Evolutionary conservation across 1,140 invertebrate genomes (phyloP).

Genomic region (Watersipora subatra): DNA sequence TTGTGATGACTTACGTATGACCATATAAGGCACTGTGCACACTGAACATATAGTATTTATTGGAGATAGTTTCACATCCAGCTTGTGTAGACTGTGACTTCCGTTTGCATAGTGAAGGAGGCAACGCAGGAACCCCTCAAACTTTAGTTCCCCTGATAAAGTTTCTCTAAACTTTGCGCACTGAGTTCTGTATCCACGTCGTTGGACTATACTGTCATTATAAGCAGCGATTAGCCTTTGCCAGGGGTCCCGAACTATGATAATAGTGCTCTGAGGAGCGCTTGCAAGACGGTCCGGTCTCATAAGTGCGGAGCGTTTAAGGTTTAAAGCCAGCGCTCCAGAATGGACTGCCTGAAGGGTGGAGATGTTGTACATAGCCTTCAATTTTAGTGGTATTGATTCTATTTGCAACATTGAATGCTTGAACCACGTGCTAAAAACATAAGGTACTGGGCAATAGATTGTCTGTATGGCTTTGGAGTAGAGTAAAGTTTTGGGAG

Average conservation of each 20-base stretch:
- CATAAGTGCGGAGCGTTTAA: too few species aligned
- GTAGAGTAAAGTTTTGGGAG: too few species aligned
- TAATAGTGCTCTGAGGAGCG: neutral
- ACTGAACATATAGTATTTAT: neutral
- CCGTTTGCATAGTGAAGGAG: neutral
- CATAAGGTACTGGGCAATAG: neutral
- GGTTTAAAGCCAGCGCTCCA: too few species aligned
- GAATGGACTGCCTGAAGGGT: neutral
- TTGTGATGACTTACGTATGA: neutral
- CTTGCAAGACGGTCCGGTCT: too few species aligned
- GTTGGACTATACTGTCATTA: neutral
- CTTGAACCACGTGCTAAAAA: neutral
- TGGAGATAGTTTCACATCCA: neutral
- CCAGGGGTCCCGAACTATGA: neutral
- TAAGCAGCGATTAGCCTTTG: neutral
- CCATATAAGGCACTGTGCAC: neutral
- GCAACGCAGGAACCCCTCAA: neutral
- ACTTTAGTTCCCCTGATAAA: neutral
- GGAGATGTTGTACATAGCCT: neutral
- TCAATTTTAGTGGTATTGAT: neutral
- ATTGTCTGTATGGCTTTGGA: too few species aligned
- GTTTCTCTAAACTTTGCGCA: neutral
- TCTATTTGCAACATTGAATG: neutral
- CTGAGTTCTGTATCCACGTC: neutral
- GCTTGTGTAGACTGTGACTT: neutral